Evolutionary conservation across 1,140 invertebrate species (phyloP), one percentile per base, ranked within the genome.

Genomic region (Oncopodura yosiiana): DNA sequence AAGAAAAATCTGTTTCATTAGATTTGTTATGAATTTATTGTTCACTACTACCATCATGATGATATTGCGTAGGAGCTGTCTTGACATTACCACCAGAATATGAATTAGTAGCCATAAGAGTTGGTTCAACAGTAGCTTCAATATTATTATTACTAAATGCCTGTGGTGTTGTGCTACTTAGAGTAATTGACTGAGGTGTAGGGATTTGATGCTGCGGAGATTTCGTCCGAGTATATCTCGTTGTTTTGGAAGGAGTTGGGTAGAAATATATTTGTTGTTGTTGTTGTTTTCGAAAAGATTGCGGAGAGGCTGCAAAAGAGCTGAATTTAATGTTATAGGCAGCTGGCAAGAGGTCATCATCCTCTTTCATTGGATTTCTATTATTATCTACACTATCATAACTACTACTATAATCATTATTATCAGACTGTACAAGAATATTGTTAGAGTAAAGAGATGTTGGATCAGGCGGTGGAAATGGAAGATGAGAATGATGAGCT

Each of bases 181-280:
- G 46, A 23, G 26, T 3, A 12, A 5, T 39, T 4, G 53, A 39
- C 24, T 32, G 53, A 19, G 53, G 53, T 19, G 53, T 55, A 9
- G 53, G 53, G 27, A 55, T 55, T 49, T 55, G 53, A 27, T 43
- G 53, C 14, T 41, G 53, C 16, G 46, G 26, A 8, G 46, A 30
- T 36, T 49, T 49, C 21, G 46, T 49, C n/a, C n/a, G n/a, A n/a
- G n/a, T n/a, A 46, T 29, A 3, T 32, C 27, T 4, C 27, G 44
- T n/a, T 37, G 34, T 12, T 19, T 32, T 14, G 29, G 27, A 12
- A 19, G 23, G 18, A 48, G 16, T 14, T 27, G 21, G 26, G 27
- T 26, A n/a, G 27, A 32, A 18, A 32, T 48, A 18, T 36, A 21
- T 14, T 27, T 48, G n/a, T 16, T 18, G 29, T 48, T 32, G 5